These are phyloP conservation scores for Flexamia atlantica DNA, from an alignment of 2,888 invertebrate species.

Conservation along the genomic window DNA sequence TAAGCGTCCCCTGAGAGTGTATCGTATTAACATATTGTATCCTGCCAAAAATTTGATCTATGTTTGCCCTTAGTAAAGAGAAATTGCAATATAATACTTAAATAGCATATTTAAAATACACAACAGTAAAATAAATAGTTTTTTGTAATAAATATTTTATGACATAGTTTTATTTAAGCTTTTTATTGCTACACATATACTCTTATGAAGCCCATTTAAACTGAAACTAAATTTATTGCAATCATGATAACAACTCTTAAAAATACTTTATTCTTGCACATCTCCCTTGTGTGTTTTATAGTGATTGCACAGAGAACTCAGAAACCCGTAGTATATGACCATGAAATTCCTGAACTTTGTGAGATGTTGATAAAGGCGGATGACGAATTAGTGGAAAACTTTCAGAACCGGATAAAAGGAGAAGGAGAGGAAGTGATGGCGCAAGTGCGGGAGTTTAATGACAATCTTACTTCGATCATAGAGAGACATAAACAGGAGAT, in stretches of 20 bases:
- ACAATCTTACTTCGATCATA: slow-evolving; percentile 1
- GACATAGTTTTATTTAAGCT: too few species aligned
- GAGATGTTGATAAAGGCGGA: slow-evolving; percentile 13
- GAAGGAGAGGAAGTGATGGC: not conserved
- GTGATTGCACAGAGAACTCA: slow-evolving; percentile 27
- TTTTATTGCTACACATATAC: not conserved
- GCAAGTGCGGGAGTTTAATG: slow-evolving; percentile 6
- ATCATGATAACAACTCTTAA: not conserved
- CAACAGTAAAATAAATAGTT: not conserved
- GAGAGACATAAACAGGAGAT: not conserved
- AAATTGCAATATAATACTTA: not conserved
- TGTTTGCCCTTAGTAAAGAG: not conserved
- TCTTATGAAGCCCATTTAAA: not conserved
- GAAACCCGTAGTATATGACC: not conserved
- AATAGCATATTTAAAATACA: not conserved
- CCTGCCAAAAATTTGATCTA: too few species aligned
- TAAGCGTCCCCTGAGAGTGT: too few species aligned
- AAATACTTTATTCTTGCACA: not conserved
- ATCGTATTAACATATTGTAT: too few species aligned
- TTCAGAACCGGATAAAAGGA: not conserved
- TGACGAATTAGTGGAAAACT: slow-evolving; percentile 19
- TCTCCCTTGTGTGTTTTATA: not conserved
- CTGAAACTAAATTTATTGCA: not conserved
- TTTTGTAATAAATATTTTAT: not conserved
- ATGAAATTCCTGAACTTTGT: not conserved